Evolutionary conservation across 2,888 invertebrate genomes (phyloP), one percentile per base, ranked within the genome.

Genomic region (Plebejus anna): DNA sequence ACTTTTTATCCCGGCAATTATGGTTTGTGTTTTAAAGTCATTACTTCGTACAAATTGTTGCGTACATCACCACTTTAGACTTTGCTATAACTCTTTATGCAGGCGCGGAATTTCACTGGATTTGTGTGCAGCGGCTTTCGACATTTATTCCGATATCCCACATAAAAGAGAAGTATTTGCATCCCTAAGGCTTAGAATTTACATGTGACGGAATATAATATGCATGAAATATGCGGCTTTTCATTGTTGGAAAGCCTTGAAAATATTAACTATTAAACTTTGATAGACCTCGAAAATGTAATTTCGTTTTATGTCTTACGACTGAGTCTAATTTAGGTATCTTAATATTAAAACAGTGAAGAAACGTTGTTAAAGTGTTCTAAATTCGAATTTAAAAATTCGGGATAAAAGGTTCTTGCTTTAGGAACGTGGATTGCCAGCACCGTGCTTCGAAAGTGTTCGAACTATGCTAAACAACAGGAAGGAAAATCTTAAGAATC

Each of bases 61-160:
- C 13, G 51, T 51, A 51, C 55, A 13, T 13, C 61, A 61, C 61
- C 28, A 66, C 11, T 42, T 42, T 71, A 7, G 9, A 38, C 72
- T 47, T 72, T 47, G 72, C 72, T 72, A 72, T 51, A 22, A 72
- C 16, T 47, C 9, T 28, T 22, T 71, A 9, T 47, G 42, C 42
- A 72, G 72, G 72, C 47, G 72, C 28, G 51, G 22, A 22, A 22
- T 22, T 22, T 42, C 11, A 51, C 47, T 28, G 51, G 22, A 72
- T 51, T 51, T 51, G 28, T 13, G 32, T 11, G 3, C 0, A 70
- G 36, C 38, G 70, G 9, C 71, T 61, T 70, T 38, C 71, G 9
- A 71, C 42, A 71, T 71, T 71, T 71, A 38, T 42, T 7, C 22
- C 70, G 38, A 70, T 70, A 70, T 70, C n/a, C 42, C 1, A 71